Percentiles rank a stretch among this genome's conserved stretches.
Evolutionary conservation across 64 coral and sea anemone species (phyloP).

Genomic region (Stichodactyla helianthus): DNA sequence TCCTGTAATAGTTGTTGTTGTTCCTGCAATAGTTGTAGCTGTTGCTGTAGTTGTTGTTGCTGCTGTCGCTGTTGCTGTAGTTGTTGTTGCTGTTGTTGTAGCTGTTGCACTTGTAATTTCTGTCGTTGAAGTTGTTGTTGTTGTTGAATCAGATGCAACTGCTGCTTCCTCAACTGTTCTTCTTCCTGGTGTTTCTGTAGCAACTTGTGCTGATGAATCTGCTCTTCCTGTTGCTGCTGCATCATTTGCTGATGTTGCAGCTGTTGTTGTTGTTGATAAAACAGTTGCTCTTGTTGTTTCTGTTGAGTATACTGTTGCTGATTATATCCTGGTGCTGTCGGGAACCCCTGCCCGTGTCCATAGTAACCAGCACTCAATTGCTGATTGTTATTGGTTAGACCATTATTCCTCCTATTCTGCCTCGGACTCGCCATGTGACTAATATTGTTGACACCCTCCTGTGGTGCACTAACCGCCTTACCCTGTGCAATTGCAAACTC

Average conservation of each 20-base stretch:
- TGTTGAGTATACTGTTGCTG: neutral
- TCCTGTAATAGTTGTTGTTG: neutral
- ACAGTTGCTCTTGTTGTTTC: neutral
- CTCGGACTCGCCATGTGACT: constrained; percentile 77
- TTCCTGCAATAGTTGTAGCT: neutral
- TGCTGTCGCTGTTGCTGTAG: constrained; percentile 2
- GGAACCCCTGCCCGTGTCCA: neutral
- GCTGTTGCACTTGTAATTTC: neutral
- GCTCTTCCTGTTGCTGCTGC: constrained; percentile 13
- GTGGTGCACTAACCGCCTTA: constrained; percentile 28
- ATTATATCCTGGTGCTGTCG: neutral
- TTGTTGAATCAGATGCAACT: neutral
- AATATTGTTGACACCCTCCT: constrained; percentile 18
- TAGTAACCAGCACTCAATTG: neutral
- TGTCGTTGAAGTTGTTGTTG: neutral
- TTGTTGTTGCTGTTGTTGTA: neutral
- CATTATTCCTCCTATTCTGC: constrained; percentile 30
- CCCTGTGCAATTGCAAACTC: constrained; percentile 58
- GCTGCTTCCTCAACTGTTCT: neutral
- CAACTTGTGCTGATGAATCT: neutral
- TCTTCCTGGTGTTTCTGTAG: neutral
- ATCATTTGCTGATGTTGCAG: neutral
- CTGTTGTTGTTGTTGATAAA: neutral
- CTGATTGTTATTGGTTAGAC: neutral
- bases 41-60: neutral